These are phyloP conservation scores for Eulemur mongoz DNA, from an alignment of 2,797 vertebrate genomes.

Conservation along the genomic window DNA sequence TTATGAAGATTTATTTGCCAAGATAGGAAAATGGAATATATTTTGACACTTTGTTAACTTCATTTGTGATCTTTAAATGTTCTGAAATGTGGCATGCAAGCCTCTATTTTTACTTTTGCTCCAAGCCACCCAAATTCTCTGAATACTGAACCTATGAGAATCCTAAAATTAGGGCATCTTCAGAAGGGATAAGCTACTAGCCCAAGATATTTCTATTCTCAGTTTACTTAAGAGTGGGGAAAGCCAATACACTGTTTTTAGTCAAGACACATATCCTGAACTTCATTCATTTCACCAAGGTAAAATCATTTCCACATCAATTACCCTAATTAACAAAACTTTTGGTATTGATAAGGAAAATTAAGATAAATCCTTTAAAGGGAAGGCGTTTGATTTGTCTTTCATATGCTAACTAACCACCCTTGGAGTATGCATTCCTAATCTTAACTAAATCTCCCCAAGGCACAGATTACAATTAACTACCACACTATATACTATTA, in stretches of 20 bases:
- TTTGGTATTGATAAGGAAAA: neutral
- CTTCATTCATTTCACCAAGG: neutral
- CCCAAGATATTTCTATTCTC: neutral
- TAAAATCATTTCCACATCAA: neutral
- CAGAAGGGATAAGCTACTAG: neutral
- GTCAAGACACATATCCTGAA: neutral
- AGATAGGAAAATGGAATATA: neutral
- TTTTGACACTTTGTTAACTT: neutral
- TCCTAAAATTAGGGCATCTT: neutral
- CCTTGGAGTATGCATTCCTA: neutral
- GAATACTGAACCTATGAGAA: neutral
- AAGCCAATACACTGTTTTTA: neutral
- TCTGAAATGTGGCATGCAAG: neutral
- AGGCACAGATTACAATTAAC: neutral
- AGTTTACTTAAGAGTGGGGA: neutral
- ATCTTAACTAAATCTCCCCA: neutral
- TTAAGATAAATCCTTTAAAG: neutral
- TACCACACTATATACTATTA: neutral
- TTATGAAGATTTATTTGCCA: neutral
- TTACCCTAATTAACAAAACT: constrained; percentile 24
- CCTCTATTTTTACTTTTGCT: neutral
- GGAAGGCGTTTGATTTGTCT: neutral
- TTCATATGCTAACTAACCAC: constrained; percentile 28
- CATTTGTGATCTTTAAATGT: neutral
- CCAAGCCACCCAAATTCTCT: neutral